Evolutionary conservation across 1,140 invertebrate genomes (phyloP), one percentile per base, ranked within the genome.

Genomic region (Lepidostoma basale): DNA sequence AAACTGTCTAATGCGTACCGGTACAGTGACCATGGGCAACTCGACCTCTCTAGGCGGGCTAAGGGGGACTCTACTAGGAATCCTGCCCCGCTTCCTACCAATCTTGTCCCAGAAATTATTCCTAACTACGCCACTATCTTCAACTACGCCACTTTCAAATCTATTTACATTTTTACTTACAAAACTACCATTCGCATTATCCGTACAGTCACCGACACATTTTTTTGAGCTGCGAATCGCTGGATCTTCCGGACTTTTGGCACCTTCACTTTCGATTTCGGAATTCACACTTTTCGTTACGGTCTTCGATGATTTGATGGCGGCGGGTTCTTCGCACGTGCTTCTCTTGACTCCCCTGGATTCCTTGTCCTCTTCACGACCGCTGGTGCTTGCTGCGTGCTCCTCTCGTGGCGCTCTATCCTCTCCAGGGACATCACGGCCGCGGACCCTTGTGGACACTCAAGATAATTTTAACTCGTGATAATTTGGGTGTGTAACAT

Each of bases 11-110:
- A 83, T 81, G 65, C 80, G 76, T 4, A 78, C 76, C 0, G 81
- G 81, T 4, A 83, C 81, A 74, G 81, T 81, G 0, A 83, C 80
- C 3, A 78, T 77, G 14, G 81, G 81, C 14, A 83, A 71, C 42
- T 83, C 80, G 44, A 83, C 79, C 2, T 71, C 78, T 80, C 59
- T 78, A 75, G 42, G 78, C 70, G 60, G 67, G 33, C 67, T 73
- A 5, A 64, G 3, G 3, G 28, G 33, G 16, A 60, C 16, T 28
- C 63, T 59, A 25, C 42, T 59, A 3, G 26, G 26, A 14, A 33
- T 56, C 16, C 30, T 56, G 6, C 44, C 14, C 10, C 5, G 26
- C 52, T 33, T 56, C 4, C 14, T 18, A 1, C 26, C 52, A 2
- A 56, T 33, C 52, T 33, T 49, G 9, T 10, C 25, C 56, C 56